A percentile compares a stretch with the other conserved stretches of the same genome.
Conservation (phyloP, 2,888 invertebrate species). For the Ceriagrion tenellum region DNA sequence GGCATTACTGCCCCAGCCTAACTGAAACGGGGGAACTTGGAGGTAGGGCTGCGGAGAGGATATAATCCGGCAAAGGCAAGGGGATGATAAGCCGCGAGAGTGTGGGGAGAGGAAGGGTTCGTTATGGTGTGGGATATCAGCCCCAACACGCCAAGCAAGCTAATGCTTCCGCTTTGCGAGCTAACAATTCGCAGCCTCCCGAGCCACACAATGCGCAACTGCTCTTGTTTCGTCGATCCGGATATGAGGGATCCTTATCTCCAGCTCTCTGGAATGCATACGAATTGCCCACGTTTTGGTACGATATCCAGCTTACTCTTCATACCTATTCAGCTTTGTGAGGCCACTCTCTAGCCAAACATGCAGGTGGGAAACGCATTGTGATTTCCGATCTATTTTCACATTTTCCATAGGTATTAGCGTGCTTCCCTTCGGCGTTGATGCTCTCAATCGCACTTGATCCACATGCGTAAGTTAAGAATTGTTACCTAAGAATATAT, state of each 20-base stretch:
- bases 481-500: too few relatives aligned
- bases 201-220: neutral
- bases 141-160: neutral
- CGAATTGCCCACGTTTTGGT: neutral
- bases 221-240: neutral
- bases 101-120: neutral
- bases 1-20: neutral
- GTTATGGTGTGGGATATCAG: neutral
- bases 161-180: neutral
- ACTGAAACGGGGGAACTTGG: neutral
- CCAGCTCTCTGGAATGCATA: neutral
- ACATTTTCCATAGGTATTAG: too few relatives aligned
- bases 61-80: neutral
- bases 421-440: too few relatives aligned
- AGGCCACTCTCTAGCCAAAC: too few relatives aligned
- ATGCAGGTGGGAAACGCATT: too few relatives aligned
- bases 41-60: neutral
- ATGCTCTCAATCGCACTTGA: too few relatives aligned
- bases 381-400: too few relatives aligned
- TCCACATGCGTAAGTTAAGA: too few relatives aligned
- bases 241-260: conserved; percentile 8
- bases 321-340: too few relatives aligned
- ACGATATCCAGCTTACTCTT: neutral
- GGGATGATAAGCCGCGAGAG: neutral
- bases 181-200: neutral